A percentile compares a stretch with the other conserved stretches of the same genome.
Conservation (phyloP, 2,113 vertebrate species). For the Ciconia stormi region DNA sequence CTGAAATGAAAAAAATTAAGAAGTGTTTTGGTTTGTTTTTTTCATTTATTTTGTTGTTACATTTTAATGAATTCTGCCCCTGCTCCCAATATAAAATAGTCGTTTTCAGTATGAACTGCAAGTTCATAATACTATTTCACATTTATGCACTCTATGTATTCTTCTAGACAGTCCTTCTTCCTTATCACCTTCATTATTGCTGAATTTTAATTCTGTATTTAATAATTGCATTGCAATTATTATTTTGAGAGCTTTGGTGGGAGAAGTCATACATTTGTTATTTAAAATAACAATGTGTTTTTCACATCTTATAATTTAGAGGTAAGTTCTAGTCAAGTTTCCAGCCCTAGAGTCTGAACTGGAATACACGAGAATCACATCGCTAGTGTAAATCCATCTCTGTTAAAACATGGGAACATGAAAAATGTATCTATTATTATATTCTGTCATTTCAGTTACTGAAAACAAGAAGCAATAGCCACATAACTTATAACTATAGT, state of each 20-base stretch:
- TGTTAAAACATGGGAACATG: background rate
- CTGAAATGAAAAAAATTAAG: background rate
- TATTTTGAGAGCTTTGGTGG: background rate
- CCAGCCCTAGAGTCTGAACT: background rate
- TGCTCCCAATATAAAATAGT: background rate
- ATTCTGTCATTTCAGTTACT: background rate
- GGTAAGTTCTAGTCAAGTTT: background rate
- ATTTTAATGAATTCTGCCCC: background rate
- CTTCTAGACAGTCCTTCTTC: background rate
- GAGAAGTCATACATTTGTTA: background rate
- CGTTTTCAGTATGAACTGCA: background rate
- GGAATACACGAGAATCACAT: background rate
- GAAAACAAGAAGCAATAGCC: background rate
- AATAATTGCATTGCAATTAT: background rate
- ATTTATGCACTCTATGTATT: background rate
- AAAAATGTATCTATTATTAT: background rate
- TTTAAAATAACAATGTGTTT: background rate
- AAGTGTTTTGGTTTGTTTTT: rapidly evolving
- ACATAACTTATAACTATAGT: background rate
- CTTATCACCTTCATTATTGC: background rate
- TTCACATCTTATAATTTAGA: background rate
- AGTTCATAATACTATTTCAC: background rate
- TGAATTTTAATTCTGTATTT: background rate
- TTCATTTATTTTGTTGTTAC: background rate
- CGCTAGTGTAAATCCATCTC: background rate